Evolutionary conservation across 1,140 invertebrate genomes (phyloP).

Genomic region (Conopomorpha cramerella): DNA sequence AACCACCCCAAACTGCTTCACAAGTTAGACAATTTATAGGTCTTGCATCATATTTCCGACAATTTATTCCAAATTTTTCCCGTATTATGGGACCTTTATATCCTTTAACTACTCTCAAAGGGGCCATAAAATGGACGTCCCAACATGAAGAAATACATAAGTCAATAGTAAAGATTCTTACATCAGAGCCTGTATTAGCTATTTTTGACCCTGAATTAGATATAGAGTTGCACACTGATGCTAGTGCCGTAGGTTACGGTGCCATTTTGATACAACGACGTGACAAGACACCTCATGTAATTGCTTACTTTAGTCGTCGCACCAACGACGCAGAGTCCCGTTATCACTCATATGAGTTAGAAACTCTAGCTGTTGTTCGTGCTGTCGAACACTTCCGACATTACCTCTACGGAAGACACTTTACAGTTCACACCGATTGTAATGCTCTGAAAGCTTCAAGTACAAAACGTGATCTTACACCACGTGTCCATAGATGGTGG

Average conservation of each 20-base stretch:
- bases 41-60: constrained; percentile 18
- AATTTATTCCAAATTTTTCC: constrained; percentile 18
- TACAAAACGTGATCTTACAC: constrained; percentile 22
- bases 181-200: constrained; percentile 9
- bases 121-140: too few species aligned
- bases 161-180: constrained; percentile 4
- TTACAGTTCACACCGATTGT: constrained; percentile 18
- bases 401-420: constrained; percentile 17
- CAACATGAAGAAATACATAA: neutral
- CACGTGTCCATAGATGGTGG: constrained; percentile 22
- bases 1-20: constrained; percentile 14
- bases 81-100: too few species aligned
- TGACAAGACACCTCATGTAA: constrained; percentile 1
- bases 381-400: constrained; percentile 14
- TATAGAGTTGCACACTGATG: too few species aligned
- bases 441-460: constrained; percentile 19
- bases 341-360: constrained; percentile 34
- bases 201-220: constrained; percentile 12
- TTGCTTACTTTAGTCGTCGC: constrained; percentile 13
- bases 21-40: constrained; percentile 9
- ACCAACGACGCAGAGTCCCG: constrained; percentile 19
- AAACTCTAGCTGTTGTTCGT: constrained; percentile 36
- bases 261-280: constrained; percentile 5
- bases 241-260: constrained; percentile 15
- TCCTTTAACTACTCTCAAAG: constrained; percentile 8